Evolutionary conservation across 2,113 vertebrate genomes (phyloP).

Genomic region (Spea bombifrons): DNA sequence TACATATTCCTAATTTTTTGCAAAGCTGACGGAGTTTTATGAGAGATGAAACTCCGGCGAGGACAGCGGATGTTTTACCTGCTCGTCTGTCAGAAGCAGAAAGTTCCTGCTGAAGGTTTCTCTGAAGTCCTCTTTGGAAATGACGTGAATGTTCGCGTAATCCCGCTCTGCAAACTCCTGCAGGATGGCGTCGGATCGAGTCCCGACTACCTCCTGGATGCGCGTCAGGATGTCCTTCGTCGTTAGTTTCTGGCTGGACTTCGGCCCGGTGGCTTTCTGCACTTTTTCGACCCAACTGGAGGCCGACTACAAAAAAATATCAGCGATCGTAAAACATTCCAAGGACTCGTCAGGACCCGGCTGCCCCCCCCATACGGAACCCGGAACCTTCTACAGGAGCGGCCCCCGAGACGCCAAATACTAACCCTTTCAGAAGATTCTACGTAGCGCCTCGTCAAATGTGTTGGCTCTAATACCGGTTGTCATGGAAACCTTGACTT

Average conservation of each 20-base stretch:
- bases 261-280: conserved; percentile 51
- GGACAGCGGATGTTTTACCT: conserved; percentile 54
- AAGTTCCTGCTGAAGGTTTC: conserved; percentile 57
- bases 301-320: conserved; percentile 57
- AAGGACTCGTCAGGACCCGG: too few species aligned
- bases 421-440: too few species aligned
- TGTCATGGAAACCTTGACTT: too few species aligned
- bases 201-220: conserved; percentile 54
- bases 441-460: too few species aligned
- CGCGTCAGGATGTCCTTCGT: conserved; percentile 55
- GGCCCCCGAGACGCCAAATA: too few species aligned
- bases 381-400: too few species aligned
- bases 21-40: too few species aligned
- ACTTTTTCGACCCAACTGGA: conserved; percentile 62
- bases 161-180: conserved; percentile 60
- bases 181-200: conserved; percentile 54
- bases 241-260: conserved; percentile 52
- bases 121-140: conserved; percentile 64
- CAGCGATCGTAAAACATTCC: background rate
- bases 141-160: conserved; percentile 47
- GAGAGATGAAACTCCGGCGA: background rate
- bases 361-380: too few species aligned
- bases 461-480: too few species aligned
- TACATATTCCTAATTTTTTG: too few species aligned
- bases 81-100: conserved; percentile 63